Evolutionary conservation across 2,888 invertebrate genomes (phyloP).

Genomic region (Chymomyza amoena): DNA sequence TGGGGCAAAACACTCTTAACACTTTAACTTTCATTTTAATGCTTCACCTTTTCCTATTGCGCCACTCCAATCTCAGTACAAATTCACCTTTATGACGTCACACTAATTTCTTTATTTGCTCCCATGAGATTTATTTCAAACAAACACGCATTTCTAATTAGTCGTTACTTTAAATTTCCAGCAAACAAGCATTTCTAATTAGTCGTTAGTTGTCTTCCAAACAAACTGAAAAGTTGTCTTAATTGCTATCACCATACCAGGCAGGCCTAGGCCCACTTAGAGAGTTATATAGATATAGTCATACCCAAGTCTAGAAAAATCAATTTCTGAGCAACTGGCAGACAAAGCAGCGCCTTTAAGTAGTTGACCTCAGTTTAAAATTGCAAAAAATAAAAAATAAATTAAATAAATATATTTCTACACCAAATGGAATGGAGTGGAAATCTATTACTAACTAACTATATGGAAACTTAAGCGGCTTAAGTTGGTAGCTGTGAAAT

Average conservation of each 20-base stretch:
- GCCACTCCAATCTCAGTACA: neutral
- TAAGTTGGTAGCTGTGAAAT: neutral
- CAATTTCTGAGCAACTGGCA: neutral
- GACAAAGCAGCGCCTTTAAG: neutral
- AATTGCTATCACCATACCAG: neutral
- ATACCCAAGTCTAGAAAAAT: neutral
- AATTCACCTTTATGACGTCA: neutral
- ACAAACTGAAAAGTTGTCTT: neutral
- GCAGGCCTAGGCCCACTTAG: neutral
- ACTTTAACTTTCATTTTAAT: too few relatives aligned
- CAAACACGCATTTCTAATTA: too few relatives aligned
- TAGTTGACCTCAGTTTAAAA: neutral
- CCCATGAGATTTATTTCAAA: too few relatives aligned
- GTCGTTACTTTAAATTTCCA: neutral
- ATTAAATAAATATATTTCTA: neutral
- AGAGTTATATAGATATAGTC: neutral
- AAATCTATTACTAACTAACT: neutral
- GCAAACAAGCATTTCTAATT: neutral
- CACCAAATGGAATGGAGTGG: neutral
- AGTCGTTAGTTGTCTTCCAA: neutral
- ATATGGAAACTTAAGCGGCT: neutral
- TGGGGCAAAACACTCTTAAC: too few relatives aligned
- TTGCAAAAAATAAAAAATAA: neutral
- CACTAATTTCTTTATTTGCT: neutral
- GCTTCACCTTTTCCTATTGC: too few relatives aligned